These are phyloP conservation scores for Schizaphis graminum DNA, from an alignment of 2,888 invertebrate genomes.

Conservation along the genomic window DNA sequence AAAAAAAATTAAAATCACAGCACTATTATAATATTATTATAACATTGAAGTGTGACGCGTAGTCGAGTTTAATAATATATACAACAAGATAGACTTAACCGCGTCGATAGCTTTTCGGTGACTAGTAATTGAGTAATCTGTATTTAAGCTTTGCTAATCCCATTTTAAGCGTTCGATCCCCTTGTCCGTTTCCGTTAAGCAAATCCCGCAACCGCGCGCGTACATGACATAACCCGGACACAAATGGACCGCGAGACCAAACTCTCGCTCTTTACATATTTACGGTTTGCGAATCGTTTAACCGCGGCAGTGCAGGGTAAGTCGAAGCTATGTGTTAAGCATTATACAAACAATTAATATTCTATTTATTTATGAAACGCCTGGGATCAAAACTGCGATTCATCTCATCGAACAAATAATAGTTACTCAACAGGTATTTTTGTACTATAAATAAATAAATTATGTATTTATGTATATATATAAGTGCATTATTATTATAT, in stretches of 20 bases:
- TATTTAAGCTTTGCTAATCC: slow-evolving; percentile 23
- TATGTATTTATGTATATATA: too few relatives aligned
- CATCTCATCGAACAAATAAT: background rate
- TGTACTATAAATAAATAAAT: background rate
- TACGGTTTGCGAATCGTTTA: background rate
- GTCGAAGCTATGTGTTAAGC: too few relatives aligned
- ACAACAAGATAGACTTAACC: background rate
- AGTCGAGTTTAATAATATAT: background rate
- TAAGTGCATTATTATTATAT: too few relatives aligned
- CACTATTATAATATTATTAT: background rate
- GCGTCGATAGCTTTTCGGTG: background rate
- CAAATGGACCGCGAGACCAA: slow-evolving; percentile 26
- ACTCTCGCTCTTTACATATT: background rate
- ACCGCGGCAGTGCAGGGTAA: background rate
- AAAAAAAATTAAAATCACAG: background rate
- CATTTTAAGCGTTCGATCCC: slow-evolving; percentile 44
- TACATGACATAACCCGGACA: background rate
- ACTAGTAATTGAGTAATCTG: slow-evolving; percentile 36
- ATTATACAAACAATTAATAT: background rate
- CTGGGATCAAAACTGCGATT: background rate
- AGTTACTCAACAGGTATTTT: background rate
- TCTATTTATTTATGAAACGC: background rate
- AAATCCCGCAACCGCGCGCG: background rate
- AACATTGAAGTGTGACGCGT: too few relatives aligned
- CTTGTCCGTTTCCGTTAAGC: slow-evolving; percentile 17